Conservation (phyloP, 2,797 vertebrate genomes). For the Denticeps clupeoides region DNA sequence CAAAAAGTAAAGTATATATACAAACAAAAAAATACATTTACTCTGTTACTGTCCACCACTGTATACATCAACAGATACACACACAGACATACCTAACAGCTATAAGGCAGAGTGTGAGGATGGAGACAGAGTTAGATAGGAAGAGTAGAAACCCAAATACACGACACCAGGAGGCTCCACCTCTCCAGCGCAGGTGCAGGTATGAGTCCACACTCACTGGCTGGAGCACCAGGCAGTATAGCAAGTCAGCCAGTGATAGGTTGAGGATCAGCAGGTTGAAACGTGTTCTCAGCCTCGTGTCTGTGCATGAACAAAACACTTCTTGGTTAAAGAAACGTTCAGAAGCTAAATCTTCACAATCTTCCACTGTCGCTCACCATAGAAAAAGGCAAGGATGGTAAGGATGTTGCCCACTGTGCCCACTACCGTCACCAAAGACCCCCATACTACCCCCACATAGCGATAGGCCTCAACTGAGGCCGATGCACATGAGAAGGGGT, state of each 20-base stretch:
- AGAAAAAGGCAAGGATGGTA: slow-evolving; percentile 73
- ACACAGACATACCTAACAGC: no score
- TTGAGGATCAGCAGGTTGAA: slow-evolving; percentile 82
- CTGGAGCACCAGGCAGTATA: slow-evolving; percentile 77
- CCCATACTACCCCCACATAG: slow-evolving; percentile 71
- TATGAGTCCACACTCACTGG: slow-evolving; percentile 77
- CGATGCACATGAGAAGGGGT: slow-evolving; percentile 70
- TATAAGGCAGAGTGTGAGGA: slow-evolving; percentile 74
- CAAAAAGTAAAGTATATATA: no score
- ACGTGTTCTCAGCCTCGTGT: slow-evolving; percentile 63
- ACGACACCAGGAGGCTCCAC: slow-evolving; percentile 57
- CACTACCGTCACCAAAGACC: slow-evolving; percentile 58
- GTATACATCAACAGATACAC: no score
- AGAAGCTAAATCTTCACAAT: no score
- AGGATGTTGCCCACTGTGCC: slow-evolving; percentile 73
- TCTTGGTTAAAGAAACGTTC: no score
- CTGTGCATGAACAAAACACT: no score
- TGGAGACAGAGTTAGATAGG: slow-evolving; percentile 75
- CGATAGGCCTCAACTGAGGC: slow-evolving; percentile 64
- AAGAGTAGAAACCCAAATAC: slow-evolving; percentile 76
- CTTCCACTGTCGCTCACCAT: no score
- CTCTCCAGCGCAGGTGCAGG: slow-evolving; percentile 71
- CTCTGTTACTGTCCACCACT: no score
- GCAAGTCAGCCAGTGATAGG: slow-evolving; percentile 69
- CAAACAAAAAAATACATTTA: no score